phyloP scores from a whole-genome alignment of 2,888 invertebrate species.

The Drosophila formosana region DNA sequence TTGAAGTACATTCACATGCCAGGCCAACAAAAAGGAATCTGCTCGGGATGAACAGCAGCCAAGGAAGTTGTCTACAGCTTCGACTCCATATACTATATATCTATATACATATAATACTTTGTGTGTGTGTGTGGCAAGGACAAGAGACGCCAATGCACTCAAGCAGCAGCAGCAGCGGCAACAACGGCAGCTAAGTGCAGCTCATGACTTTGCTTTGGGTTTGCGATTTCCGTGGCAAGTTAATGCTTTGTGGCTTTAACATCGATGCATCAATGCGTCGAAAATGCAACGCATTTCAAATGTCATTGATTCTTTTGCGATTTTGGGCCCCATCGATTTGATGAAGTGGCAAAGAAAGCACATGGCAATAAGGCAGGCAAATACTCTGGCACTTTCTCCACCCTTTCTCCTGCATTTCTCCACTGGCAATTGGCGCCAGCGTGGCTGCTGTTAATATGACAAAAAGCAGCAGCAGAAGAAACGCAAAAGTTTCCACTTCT shows the following conservation, averaged over 20 bases:
- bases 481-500: conserved; percentile 60
- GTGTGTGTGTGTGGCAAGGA: conserved; percentile 58
- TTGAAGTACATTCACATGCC: conserved; percentile 82
- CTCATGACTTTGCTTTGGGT: conserved; percentile 6
- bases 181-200: conserved; percentile 41
- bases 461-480: conserved; percentile 52
- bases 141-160: conserved; percentile 81
- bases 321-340: conserved; percentile 21
- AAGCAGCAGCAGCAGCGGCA: conserved; percentile 30
- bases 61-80: conserved; percentile 62
- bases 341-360: conserved; percentile 56
- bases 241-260: conserved; percentile 38
- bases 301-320: conserved; percentile 39
- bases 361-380: conserved; percentile 56
- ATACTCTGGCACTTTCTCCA: conserved; percentile 29
- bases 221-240: conserved; percentile 23
- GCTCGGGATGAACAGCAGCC: conserved; percentile 57
- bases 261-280: conserved; percentile 16
- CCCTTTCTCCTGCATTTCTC: not conserved
- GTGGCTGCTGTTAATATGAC: conserved; percentile 76
- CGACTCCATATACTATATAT: conserved; percentile 16
- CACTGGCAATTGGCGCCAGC: conserved; percentile 17
- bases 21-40: conserved; percentile 51
- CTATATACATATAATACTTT: conserved; percentile 3
- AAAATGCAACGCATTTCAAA: conserved; percentile 25